A percentile compares a stretch with the other conserved stretches of the same genome.
Conservation (phyloP, 35 echinoderm and acorn worm species). For the Lytechinus pictus region DNA sequence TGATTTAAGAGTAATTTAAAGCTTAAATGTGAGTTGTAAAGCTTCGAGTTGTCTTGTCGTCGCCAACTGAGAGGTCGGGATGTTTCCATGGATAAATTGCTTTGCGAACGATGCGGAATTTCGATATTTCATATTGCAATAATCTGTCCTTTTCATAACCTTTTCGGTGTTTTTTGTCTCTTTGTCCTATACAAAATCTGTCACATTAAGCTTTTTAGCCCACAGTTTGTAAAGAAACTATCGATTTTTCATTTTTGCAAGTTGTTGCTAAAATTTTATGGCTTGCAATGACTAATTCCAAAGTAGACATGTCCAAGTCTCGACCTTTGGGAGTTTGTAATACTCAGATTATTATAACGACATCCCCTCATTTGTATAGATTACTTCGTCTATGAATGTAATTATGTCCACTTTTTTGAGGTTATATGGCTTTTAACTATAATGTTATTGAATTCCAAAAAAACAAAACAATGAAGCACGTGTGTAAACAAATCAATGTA, state of each 20-base stretch:
- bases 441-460: neutral
- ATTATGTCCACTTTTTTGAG: neutral
- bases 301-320: too few relatives aligned
- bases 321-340: too few relatives aligned
- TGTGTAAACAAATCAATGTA: neutral
- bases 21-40: neutral
- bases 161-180: neutral
- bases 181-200: neutral
- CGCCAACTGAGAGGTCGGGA: neutral
- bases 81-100: neutral
- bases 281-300: too few relatives aligned
- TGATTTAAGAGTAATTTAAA: neutral
- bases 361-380: too few relatives aligned
- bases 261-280: neutral
- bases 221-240: neutral
- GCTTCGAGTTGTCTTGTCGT: neutral
- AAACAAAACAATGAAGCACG: too few relatives aligned
- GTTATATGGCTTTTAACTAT: neutral
- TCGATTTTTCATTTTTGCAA: neutral
- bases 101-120: neutral
- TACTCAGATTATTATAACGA: too few relatives aligned
- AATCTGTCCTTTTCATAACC: neutral
- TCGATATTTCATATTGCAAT: neutral
- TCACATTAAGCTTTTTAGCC: neutral
- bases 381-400: neutral